Conservation (phyloP, 2,113 vertebrate genomes). For the Apodemus speciosus region DNA sequence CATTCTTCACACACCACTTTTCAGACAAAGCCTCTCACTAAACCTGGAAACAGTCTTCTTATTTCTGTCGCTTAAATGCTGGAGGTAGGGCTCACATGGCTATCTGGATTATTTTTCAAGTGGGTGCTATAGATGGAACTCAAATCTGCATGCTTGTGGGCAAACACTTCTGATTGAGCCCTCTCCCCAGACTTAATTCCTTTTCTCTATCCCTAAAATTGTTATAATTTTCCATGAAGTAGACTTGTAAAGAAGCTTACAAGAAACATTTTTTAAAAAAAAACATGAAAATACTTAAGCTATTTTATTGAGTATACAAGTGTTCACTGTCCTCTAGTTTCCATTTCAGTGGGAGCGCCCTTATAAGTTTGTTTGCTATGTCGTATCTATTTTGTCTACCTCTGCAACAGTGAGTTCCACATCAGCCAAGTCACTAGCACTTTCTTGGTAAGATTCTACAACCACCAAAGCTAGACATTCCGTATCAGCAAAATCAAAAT, state of each 20-base stretch:
- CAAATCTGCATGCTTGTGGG: background rate
- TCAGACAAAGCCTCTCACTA: background rate
- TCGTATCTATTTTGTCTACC: background rate
- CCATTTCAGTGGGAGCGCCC: background rate
- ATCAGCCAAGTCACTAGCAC: background rate
- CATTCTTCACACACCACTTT: background rate
- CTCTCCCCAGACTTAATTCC: too few relatives aligned
- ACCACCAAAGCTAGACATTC: background rate
- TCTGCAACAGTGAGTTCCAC: background rate
- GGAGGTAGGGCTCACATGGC: too few relatives aligned
- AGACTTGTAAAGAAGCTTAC: background rate
- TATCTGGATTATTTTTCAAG: background rate
- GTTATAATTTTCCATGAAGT: background rate
- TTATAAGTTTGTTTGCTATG: background rate
- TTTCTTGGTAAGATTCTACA: background rate
- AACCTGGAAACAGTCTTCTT: background rate
- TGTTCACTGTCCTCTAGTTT: slow-evolving; percentile 10
- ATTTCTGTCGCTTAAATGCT: background rate
- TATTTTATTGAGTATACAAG: background rate
- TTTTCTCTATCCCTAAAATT: background rate
- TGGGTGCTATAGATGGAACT: background rate
- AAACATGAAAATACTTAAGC: background rate
- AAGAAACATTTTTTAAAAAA: background rate
- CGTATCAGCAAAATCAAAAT: slow-evolving; percentile 41
- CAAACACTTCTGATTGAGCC: background rate